phyloP scores from a whole-genome alignment of 2,888 invertebrate genomes.

The Byasa hedistus region DNA sequence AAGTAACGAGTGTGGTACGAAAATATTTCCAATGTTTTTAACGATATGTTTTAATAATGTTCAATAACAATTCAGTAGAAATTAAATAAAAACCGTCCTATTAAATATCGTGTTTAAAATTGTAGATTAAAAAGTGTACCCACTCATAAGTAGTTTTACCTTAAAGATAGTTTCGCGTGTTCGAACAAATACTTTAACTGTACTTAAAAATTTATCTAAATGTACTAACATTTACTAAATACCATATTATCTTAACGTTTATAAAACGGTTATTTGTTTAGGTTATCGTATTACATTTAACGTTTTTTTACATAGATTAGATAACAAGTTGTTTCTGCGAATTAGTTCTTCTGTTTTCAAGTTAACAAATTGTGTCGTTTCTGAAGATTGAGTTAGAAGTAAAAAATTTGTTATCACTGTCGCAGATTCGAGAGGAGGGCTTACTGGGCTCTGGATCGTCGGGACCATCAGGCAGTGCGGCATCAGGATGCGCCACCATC shows the following conservation, averaged over 20 bases:
- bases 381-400: neutral
- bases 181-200: neutral
- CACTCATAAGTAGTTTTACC: constrained; percentile 3
- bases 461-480: constrained; percentile 40
- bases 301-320: neutral
- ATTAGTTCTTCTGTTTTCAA: too few relatives aligned
- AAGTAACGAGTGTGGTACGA: constrained; percentile 42
- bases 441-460: constrained; percentile 22
- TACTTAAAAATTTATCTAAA: neutral
- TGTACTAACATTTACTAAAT: constrained; percentile 17
- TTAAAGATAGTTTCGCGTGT: neutral
- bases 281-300: constrained; percentile 1
- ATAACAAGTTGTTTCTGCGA: neutral
- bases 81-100: neutral
- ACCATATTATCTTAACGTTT: neutral
- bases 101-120: constrained; percentile 11
- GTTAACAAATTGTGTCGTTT: too few relatives aligned
- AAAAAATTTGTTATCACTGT: neutral
- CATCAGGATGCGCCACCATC: constrained; percentile 61
- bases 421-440: constrained; percentile 67
- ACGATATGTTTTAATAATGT: constrained; percentile 13
- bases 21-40: constrained; percentile 17
- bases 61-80: constrained; percentile 13
- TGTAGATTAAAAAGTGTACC: constrained; percentile 5
- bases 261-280: neutral